Evolutionary conservation across 2,113 vertebrate species (phyloP), one percentile per base, ranked within the genome.

Genomic region (Pithys albifrons): DNA sequence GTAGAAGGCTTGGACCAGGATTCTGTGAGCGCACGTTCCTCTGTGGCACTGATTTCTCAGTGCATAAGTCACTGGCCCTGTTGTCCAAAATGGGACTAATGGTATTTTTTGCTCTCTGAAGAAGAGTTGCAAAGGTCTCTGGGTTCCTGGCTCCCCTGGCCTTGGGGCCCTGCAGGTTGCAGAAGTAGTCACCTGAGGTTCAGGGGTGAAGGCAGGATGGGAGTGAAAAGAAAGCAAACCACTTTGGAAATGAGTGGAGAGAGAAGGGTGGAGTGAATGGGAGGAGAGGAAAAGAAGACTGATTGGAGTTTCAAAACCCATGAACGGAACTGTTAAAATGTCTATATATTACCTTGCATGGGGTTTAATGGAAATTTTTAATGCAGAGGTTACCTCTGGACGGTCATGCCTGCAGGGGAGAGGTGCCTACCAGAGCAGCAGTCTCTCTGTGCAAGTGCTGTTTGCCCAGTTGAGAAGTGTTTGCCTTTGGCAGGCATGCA

Each of bases 31-130:
- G 5, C 27, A 7, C 0, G 0, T 5, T 86, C 5, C 19, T 74
- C 37, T n/a, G 19, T 65, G 73, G 46, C 57, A 35, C 25, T 3
- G 1, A 6, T 80, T 84, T 70, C 37, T 58, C 7, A 3, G 48
- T 0, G 0, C 79, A n/a, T 19, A 54, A 23, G 22, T 91, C 41
- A 2, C 37, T 58, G 27, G 24, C 14, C 17, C n/a, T 5, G 2
- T 67, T 78, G 41, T 19, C 54, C 85, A 17, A 69, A 74, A 18
- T 51, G 37, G 46, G 61, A 70, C 33, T 76, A 39, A 25, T 31
- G 41, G 19, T 17, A 6, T 69, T 57, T 67, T 58, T 88, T 92
- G 28, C 27, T 67, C 43, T n/a, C 62, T 85, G 39, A n/a, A 10
- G 66, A 55, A 52, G 52, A 49, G 12, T 62, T 78, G 37, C 17